These are phyloP conservation scores for Peromyscus attwateri DNA, from an alignment of 2,797 vertebrate species.

Conservation along the genomic window DNA sequence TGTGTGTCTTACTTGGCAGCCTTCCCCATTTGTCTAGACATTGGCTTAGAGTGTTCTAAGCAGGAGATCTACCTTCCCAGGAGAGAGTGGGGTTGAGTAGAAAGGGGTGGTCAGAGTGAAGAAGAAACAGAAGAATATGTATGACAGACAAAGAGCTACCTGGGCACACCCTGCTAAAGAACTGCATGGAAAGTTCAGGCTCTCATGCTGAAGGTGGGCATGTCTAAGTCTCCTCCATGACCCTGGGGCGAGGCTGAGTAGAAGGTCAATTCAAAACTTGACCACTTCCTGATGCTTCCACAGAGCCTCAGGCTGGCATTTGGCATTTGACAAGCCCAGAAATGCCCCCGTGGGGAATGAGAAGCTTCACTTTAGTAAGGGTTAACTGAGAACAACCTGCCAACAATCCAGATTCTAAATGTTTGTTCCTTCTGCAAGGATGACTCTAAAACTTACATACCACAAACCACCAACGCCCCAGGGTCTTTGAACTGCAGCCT, in stretches of 20 bases:
- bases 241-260: not conserved
- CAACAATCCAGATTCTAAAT: not conserved
- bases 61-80: not conserved
- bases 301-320: too few relatives aligned
- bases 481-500: not conserved
- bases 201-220: not conserved
- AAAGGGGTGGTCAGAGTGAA: accelerated
- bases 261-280: not conserved
- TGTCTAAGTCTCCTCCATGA: not conserved
- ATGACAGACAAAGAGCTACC: not conserved
- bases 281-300: accelerated
- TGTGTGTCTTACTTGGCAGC: not conserved
- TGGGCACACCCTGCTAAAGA: not conserved
- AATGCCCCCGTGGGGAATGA: too few relatives aligned
- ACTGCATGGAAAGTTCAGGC: too few relatives aligned
- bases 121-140: not conserved
- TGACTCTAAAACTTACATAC: accelerated
- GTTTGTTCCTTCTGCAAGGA: not conserved
- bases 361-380: too few relatives aligned
- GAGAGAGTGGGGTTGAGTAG: accelerated
- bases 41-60: not conserved
- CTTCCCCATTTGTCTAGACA: not conserved
- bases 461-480: accelerated
- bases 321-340: not conserved
- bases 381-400: accelerated